Evolutionary conservation across 2,888 invertebrate species (phyloP), one percentile per base, ranked within the genome.

Genomic region (Lasius fuliginosus): DNA sequence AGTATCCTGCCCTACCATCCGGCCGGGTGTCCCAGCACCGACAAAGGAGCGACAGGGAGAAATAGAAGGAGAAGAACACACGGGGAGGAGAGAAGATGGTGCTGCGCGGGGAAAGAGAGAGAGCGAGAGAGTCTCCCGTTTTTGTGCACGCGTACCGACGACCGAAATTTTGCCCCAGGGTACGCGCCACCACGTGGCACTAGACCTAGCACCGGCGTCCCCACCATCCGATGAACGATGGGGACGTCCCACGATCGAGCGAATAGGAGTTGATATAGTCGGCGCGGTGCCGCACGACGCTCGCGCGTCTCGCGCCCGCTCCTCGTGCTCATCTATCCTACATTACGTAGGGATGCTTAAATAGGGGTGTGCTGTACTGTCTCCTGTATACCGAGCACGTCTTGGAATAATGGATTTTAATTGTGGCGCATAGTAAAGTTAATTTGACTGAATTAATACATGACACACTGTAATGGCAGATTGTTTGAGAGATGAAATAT

Each of bases 121-220:
- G 76, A 68, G 49, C 58, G 69, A 58, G 75, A 65, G 23, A 71
- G 73, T 62, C 30, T 85, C 73, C 65, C 85, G 81, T 86, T 75
- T 86, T 75, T 83, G 77, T 88, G 87, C 89, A 71, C 87, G 87
- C 83, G 81, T 84, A 77, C 76, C 5, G 87, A 79, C 84, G 82
- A 86, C 90, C 92, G 90, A 92, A 92, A 92, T 92, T 88, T 87
- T 76, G 91, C 90, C 90, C 81, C 85, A 82, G 92, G 91, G 86
- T 88, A 90, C 89, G 90, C 89, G 90, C 89, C 90, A 89, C 87
- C 92, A 92, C 90, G 92, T 90, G 93, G 90, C 75, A 88, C 86
- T 89, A 84, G 90, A 90, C 89, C 88, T 90, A 89, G 91, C 77
- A 68, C 30, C 77, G 82, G 77, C 88, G 88, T 60, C 33, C 91